Base-by-base conservation (phyloP, 1,140 invertebrate genomes). In the Gryllus bimaculatus region DNA sequence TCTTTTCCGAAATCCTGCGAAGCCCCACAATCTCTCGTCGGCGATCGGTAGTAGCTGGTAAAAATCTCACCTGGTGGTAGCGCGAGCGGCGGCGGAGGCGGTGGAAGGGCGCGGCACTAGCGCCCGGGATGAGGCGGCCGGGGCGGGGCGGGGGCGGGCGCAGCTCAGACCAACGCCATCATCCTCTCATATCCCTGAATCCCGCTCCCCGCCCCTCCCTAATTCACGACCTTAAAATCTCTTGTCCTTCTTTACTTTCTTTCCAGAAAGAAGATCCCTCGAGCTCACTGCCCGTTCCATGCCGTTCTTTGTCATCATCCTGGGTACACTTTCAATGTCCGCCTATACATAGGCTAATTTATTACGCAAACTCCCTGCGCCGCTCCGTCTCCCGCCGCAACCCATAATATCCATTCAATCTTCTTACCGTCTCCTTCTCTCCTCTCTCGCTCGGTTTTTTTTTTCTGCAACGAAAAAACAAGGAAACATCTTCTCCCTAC, bases 201-300 rank as follows among this genome's bases (percentile, higher is more conserved):
- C 54, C 54, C 10, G 18, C 10, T 66, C 54, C 26, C 54, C 54
- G 18, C 54, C 54, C 18, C 54, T 18, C 54, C 54, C 54, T 66
- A 66, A 66, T 66, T 66, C 54, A 66, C 54, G n/a, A n/a, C 54
- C 54, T 66, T 66, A n/a, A n/a, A 66, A 66, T 66, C 54, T 66
- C 54, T 66, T 66, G 54, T 66, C 54, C 54, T 66, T 66, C 54
- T 66, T 18, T 66, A 66, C 54, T 66, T 66, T 66, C 54, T 66
- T 66, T 7, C 26, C 54, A 66, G 54, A 66, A 66, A 66, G 54
- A 66, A 18, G 54, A 66, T 66, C 54, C 18, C 18, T 13, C 18
- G 10, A 13, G 10, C 10, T 66, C 54, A n/a, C 54, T 18, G 18
- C 54, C 18, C 54, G 10, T 66, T 66, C 54, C 54, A 10, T 66